These are phyloP conservation scores for Gopherus evgoodei DNA, from an alignment of 2,113 vertebrate species.

Conservation along the genomic window DNA sequence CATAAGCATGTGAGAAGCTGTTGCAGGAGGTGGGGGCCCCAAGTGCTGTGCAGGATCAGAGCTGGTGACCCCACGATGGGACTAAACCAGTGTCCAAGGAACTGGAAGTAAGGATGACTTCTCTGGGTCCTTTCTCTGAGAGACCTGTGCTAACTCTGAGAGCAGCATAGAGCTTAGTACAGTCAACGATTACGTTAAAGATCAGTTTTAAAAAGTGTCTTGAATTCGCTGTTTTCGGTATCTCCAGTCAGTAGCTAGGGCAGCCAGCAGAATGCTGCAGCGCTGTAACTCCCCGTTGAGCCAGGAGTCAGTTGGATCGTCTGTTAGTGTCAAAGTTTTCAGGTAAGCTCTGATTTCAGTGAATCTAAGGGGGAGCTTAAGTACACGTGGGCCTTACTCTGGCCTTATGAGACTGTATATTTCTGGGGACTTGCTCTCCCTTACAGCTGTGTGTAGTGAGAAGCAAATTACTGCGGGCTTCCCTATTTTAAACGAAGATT, in stretches of 20 bases:
- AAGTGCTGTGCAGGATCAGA: not conserved
- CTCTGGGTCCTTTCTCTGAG: not conserved
- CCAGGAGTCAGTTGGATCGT: not conserved
- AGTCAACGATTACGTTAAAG: not conserved
- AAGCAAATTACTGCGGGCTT: not conserved
- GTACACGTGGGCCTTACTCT: not conserved
- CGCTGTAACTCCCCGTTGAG: not conserved
- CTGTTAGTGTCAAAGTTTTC: slow-evolving; percentile 19
- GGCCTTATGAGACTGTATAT: not conserved
- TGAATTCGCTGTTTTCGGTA: slow-evolving; percentile 22
- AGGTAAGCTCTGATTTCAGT: not conserved
- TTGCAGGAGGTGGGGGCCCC: no score
- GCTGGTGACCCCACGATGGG: not conserved
- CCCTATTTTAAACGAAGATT: not conserved
- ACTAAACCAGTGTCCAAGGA: not conserved
- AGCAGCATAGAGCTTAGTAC: not conserved
- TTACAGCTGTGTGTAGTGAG: not conserved
- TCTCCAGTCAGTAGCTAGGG: slow-evolving; percentile 33
- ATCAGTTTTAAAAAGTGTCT: not conserved
- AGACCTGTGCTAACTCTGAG: not conserved
- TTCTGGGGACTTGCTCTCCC: not conserved
- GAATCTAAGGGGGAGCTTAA: not conserved
- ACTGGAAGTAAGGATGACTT: not conserved
- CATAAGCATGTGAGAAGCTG: no score
- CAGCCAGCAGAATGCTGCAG: slow-evolving; percentile 8